Evolutionary conservation across 2,797 vertebrate species (phyloP), one percentile per base, ranked within the genome.

Genomic region (Poeciliopsis gracilis): DNA sequence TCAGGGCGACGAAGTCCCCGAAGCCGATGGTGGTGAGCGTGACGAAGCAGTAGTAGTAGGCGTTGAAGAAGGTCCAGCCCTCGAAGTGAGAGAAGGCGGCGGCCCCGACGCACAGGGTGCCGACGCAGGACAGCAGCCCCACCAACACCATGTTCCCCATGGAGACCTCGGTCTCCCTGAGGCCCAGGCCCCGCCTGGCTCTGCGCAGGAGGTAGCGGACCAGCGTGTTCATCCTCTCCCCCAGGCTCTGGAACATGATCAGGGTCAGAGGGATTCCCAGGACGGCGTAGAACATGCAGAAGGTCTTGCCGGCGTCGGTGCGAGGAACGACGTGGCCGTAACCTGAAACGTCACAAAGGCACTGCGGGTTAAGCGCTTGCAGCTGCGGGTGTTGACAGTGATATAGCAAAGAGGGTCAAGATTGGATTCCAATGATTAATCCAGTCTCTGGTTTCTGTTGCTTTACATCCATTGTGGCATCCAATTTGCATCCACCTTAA

Each of bases 171-270:
- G 95, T 96, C 82, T 91, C 92, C 89, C 84, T 94, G 87, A 98
- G 94, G 49, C 96, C 96, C 91, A 97, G 89, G 86, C 95, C 95
- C 77, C 86, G 95, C 93, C 98, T 97, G 82, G 95, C 92, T 77
- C 95, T 94, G 87, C 95, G 93, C 84, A 98, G 95, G 78, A 98
- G 93, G 5, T 91, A 93, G 84, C 95, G 88, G 77, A 97, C 96
- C 0, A 96, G 92, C 0, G 96, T 95, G 90, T 97, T 98, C 95
- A 98, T 97, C 82, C 97, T 96, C 86, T 98, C 96, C 0, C 97
- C 97, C 88, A 97, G 91, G 90, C 97, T 97, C 93, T 98, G 97
- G 95, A 98, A 98, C 95, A 97, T 97, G 87, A 98, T 96, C 86
- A 98, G 92, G 0, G 96, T 97, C 85, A 98, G 95, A 28, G 97